Evolutionary conservation across 2,888 invertebrate genomes (phyloP), one percentile per base, ranked within the genome.

Genomic region (Phaonia tiefii): DNA sequence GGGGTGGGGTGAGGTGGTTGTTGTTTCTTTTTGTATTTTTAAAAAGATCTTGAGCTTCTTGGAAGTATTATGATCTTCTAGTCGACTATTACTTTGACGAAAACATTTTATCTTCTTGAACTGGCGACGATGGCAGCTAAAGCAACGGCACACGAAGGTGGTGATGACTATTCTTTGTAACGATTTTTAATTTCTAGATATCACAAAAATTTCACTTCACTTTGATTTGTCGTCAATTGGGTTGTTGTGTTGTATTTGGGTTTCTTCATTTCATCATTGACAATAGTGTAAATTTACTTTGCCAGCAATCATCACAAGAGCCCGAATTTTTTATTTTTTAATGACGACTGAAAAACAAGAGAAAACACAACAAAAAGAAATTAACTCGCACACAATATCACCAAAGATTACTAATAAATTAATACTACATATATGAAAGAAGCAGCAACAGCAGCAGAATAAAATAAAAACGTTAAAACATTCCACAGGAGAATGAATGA

Each of bases 401-500:
- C 13, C 13, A 56, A 10, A 56, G 20, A 51, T 51, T 17, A 51
- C 51, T 17, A 51, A 20, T 51, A 20, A 11, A 51, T 51, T 17
- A 51, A 51, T 22, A 51, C 31, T 44, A 37, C 20, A 49, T 49
- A 54, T 25, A 25, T 20, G 51, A 10, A 54, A 25, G 20, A 54
- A 54, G 20, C 13, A 13, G 5, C n/a, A 60, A 20, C 20, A 20
- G 20, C 8, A 5, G 42, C 63, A 15, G 20, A 20, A 7, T 7
- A 20, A 51, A 51, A 11, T 51, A 51, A 63, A 63, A 39, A 37
- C 3, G 15, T 60, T 42, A 22, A 31, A 31, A 63, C 63, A 63
- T 63, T 63, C 51, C 63, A 17, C 63, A 63, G 22, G 63, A 42
- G 63, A 63, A 63, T 63, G 63, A 63, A 63, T 17, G 63, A 63